Evolutionary conservation across 2,797 vertebrate genomes (phyloP), one percentile per base, ranked within the genome.

Genomic region (Chloroceryle inda): DNA sequence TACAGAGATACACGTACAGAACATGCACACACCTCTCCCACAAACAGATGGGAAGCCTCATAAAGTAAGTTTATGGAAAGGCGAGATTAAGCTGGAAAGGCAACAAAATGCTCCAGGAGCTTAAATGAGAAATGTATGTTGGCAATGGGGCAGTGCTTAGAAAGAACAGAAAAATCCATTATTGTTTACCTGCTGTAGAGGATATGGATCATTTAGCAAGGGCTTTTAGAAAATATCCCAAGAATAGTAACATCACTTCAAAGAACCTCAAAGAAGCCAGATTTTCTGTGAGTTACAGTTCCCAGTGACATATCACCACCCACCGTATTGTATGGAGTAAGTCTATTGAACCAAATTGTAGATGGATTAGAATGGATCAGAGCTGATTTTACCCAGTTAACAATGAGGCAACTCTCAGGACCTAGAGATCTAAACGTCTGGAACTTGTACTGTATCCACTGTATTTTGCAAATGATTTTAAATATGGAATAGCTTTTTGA

Each of bases 111-210:
- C 93, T 95, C 55, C 50, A 68, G 74, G 64, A 96, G 73, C 83
- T 94, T 93, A 93, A 94, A 90, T 81, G 91, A 92, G 91, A 97
- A 95, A 93, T 94, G 75, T 73, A 42, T 69, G 83, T 84, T 94
- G 95, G 89, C 89, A 88, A 69, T 26, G 49, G 91, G 95, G 83
- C 92, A 88, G 75, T 89, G 85, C 83, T 94, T 92, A 86, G 91
- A 92, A 96, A 96, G 89, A 92, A 84, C 72, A 91, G 92, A 87
- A 90, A 94, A 96, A 94, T 88, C 95, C 95, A 85, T 95, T 95
- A 89, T 88, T 96, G 89, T 93, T 94, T 87, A 96, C 89, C 89
- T 93, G 80, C 81, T 64, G 59, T 49, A 66, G 86, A 89, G 81
- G 78, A 75, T 83, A 85, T 67, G 89, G 88, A 96, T 96, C 83